phyloP scores from a whole-genome alignment of 2,113 vertebrate genomes.

The Rhegmatorhina hoffmannsi region DNA sequence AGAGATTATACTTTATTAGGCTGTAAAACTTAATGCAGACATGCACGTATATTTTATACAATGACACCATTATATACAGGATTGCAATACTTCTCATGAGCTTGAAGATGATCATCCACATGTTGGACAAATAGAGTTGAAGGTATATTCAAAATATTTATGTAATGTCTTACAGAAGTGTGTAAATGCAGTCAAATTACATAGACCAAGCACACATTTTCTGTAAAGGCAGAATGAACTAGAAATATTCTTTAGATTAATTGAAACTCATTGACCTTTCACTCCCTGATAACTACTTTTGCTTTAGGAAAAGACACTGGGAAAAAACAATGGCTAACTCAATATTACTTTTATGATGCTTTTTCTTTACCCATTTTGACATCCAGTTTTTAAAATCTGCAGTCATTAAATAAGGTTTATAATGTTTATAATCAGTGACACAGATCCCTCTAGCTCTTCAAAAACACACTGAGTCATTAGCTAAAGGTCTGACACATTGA shows the following conservation, averaged over 20 bases:
- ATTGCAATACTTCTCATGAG: not conserved
- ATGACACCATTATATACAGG: not conserved
- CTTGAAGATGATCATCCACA: not conserved
- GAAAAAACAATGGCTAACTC: not conserved
- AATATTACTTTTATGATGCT: not conserved
- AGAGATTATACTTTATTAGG: not conserved
- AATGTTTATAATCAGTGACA: not conserved
- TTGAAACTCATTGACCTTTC: constrained; percentile 54
- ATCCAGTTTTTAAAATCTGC: not conserved
- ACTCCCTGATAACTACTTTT: constrained; percentile 41
- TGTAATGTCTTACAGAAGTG: not conserved
- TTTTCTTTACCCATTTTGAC: not conserved
- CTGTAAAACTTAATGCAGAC: not conserved
- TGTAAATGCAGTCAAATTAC: constrained; percentile 4
- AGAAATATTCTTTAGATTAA: constrained; percentile 47
- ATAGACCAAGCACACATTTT: not conserved
- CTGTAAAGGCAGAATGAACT: constrained; percentile 31
- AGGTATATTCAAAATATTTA: not conserved
- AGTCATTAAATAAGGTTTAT: constrained; percentile 23
- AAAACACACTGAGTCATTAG: not conserved
- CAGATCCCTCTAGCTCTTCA: not conserved
- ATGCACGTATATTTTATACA: not conserved
- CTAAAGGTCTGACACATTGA: not conserved
- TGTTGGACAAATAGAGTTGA: not conserved
- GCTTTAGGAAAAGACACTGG: constrained; percentile 29